Evolutionary conservation across 2,797 vertebrate genomes (phyloP).

Genomic region (Lepus townsendii): DNA sequence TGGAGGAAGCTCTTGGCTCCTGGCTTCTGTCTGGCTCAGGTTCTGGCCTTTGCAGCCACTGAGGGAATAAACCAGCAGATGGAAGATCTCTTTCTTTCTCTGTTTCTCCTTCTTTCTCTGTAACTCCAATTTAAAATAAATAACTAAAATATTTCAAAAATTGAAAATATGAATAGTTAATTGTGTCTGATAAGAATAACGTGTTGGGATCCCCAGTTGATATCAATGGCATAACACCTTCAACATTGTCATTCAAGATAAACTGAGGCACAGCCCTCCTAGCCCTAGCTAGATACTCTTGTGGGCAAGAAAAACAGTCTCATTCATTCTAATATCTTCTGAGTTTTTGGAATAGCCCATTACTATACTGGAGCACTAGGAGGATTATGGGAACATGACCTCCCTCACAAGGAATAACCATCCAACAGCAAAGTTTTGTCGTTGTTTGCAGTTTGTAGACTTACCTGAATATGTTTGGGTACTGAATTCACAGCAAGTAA

Average conservation of each 20-base stretch:
- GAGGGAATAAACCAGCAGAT: too few species aligned
- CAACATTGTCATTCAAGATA: neutral
- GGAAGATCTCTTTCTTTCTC: too few species aligned
- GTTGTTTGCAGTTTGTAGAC: neutral
- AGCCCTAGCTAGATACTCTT: neutral
- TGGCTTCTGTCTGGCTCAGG: too few species aligned
- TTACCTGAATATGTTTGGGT: slow-evolving; percentile 10
- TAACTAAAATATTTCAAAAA: too few species aligned
- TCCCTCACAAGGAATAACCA: neutral
- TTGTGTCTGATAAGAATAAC: neutral
- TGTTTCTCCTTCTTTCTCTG: too few species aligned
- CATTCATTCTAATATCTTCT: neutral
- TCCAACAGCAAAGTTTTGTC: neutral
- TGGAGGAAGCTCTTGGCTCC: too few species aligned
- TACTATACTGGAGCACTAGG: neutral
- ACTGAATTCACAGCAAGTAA: neutral
- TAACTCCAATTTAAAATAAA: too few species aligned
- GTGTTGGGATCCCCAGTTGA: neutral
- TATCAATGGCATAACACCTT: neutral
- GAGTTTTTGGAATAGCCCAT: neutral
- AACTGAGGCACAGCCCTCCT: neutral
- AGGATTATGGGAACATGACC: neutral
- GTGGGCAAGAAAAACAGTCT: neutral
- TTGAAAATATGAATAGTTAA: slow-evolving; percentile 1
- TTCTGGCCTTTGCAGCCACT: too few species aligned